A percentile compares a stretch with the other conserved stretches of the same genome.
phyloP scores from a whole-genome alignment of 1,140 invertebrate species.

The Cataglyphis hispanica region DNA sequence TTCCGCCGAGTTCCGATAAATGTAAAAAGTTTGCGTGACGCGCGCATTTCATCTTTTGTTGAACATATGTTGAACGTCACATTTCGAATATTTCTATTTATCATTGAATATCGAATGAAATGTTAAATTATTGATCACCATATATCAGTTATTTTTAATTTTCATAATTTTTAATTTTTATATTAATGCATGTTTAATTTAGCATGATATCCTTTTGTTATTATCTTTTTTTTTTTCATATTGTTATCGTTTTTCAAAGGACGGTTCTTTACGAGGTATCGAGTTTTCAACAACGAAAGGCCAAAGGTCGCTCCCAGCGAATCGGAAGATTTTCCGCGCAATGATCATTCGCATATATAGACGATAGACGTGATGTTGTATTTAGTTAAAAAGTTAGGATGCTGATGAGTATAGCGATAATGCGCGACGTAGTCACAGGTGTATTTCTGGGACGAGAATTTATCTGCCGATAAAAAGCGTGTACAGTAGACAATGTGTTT shows the following conservation, averaged over 20 bases:
- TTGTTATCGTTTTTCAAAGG: slow-evolving; percentile 26
- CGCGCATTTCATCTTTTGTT: not conserved
- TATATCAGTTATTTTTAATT: not conserved
- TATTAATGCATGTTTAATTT: not conserved
- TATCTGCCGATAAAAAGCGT: not conserved
- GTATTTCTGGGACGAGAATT: slow-evolving; percentile 11
- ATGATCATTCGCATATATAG: slow-evolving; percentile 26
- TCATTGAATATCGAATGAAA: not conserved
- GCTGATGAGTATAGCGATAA: not conserved
- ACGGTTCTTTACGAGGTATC: slow-evolving; percentile 25
- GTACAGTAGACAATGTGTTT: slow-evolving; percentile 6
- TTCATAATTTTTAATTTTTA: not conserved
- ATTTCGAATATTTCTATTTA: not conserved
- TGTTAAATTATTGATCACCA: slow-evolving; percentile 5
- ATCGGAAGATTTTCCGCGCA: slow-evolving; percentile 27
- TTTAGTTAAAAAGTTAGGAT: slow-evolving; percentile 25
- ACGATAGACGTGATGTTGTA: not conserved
- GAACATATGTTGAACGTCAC: not conserved
- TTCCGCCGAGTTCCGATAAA: slow-evolving; percentile 32
- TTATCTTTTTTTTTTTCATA: not conserved
- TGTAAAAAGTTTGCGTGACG: slow-evolving; percentile 42
- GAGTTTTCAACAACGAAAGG: slow-evolving; percentile 38
- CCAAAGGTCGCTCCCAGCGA: slow-evolving; percentile 34
- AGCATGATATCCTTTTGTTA: not conserved
- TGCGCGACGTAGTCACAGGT: not conserved